phyloP scores from a whole-genome alignment of 2,113 vertebrate species.

The Tyrannus savana region DNA sequence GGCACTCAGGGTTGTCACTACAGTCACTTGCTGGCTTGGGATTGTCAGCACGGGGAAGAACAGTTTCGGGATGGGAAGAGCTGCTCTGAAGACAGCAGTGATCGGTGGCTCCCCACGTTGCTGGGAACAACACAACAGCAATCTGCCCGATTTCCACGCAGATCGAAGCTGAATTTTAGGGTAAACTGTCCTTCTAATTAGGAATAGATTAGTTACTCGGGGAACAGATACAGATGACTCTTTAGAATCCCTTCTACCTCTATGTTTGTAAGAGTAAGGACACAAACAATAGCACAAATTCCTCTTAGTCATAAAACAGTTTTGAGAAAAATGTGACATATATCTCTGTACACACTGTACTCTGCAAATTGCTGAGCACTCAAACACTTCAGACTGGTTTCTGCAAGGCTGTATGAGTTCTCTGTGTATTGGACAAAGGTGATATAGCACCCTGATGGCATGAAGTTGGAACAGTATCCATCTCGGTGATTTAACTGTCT shows the following conservation, averaged over 20 bases:
- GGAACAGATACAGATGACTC: background rate
- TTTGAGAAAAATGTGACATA: background rate
- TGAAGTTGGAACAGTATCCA: background rate
- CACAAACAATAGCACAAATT: background rate
- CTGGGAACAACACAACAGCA: background rate
- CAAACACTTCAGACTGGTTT: background rate
- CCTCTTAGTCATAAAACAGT: background rate
- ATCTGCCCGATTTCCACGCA: background rate
- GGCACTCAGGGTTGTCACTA: background rate
- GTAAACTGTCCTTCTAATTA: background rate
- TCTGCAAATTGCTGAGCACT: background rate
- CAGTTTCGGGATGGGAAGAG: rapidly evolving
- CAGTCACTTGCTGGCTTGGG: rapidly evolving
- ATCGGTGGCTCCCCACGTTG: background rate
- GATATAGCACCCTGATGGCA: background rate
- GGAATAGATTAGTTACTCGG: background rate
- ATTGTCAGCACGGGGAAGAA: background rate
- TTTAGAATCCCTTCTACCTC: background rate
- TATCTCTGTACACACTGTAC: background rate
- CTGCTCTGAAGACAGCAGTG: background rate
- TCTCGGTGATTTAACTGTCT: background rate
- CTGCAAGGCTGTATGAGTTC: background rate
- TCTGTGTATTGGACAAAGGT: background rate
- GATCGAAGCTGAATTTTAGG: background rate
- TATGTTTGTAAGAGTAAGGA: background rate